These are phyloP conservation scores for Epirrhoe alternata DNA, from an alignment of 2,888 invertebrate genomes.

Conservation along the genomic window DNA sequence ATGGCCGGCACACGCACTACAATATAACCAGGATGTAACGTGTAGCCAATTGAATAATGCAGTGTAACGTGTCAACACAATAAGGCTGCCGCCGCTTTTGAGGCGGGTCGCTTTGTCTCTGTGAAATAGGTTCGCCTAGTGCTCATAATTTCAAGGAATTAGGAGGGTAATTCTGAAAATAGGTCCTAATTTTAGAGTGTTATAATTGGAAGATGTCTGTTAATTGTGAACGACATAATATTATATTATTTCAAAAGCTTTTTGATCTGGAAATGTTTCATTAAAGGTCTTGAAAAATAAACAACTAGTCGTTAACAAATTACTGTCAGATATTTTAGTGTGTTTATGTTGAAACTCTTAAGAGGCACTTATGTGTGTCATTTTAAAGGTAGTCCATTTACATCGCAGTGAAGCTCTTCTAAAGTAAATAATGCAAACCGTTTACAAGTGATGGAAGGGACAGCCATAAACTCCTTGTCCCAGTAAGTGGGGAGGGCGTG, in stretches of 20 bases:
- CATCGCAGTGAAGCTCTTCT: constrained; percentile 13
- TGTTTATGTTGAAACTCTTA: background rate
- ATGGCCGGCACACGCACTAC: background rate
- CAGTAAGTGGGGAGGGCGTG: constrained; percentile 47
- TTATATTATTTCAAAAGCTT: too few species aligned
- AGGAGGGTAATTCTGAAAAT: constrained; percentile 1
- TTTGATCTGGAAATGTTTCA: too few species aligned
- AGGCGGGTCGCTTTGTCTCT: constrained; percentile 52
- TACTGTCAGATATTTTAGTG: background rate
- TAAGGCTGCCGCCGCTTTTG: constrained; percentile 51
- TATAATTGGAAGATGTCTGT: background rate
- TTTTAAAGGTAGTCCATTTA: constrained; percentile 10
- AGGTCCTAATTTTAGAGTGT: background rate
- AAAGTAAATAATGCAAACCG: constrained; percentile 50
- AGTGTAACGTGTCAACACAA: constrained; percentile 58
- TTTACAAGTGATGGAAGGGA: constrained; percentile 62
- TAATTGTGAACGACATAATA: background rate
- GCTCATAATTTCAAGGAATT: constrained; percentile 17
- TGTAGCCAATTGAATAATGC: constrained; percentile 66
- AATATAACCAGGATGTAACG: constrained; percentile 35
- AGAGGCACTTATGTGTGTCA: background rate
- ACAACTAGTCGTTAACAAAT: too few species aligned
- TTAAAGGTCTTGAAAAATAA: too few species aligned
- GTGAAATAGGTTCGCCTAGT: constrained; percentile 26
- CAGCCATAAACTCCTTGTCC: constrained; percentile 52